Conservation (phyloP, 2,888 invertebrate species). For the Altica lythri region DNA sequence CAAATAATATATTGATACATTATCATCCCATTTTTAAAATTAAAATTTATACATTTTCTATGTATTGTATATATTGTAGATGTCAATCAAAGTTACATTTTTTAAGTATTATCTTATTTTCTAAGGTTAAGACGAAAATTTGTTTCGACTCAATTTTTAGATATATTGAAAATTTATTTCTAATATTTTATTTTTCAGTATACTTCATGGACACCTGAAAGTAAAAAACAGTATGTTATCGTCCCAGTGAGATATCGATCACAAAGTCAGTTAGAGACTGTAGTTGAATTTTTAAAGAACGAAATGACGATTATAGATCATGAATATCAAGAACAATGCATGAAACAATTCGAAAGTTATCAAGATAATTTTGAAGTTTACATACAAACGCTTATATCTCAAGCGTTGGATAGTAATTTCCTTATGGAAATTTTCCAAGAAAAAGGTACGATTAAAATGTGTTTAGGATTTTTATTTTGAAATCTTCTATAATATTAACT, state of each 20-base stretch:
- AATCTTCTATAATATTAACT: too few species aligned
- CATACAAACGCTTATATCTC: constrained; percentile 88
- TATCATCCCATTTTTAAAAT: too few species aligned
- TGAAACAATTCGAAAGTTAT: constrained; percentile 77
- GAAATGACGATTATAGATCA: constrained; percentile 71
- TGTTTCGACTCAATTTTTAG: too few species aligned
- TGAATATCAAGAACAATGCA: constrained; percentile 73
- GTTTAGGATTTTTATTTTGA: too few species aligned
- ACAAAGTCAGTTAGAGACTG: constrained; percentile 76
- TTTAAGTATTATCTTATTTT: too few species aligned
- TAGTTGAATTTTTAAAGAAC: constrained; percentile 78
- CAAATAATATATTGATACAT: too few species aligned
- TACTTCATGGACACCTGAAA: constrained; percentile 83
- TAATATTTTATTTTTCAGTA: constrained; percentile 63
- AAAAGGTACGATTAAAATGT: constrained; percentile 66
- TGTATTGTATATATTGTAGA: too few species aligned
- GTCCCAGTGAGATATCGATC: constrained; percentile 77
- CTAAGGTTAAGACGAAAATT: too few species aligned
- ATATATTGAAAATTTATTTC: too few species aligned
- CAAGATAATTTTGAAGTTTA: constrained; percentile 91
- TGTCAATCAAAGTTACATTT: too few species aligned
- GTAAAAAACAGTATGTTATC: constrained; percentile 78
- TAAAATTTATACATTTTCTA: too few species aligned
- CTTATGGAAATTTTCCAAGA: constrained; percentile 88
- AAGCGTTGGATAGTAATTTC: constrained; percentile 87